A percentile compares a stretch with the other conserved stretches of the same genome.
Conservation (phyloP, 2,113 vertebrate genomes). For the Periophthalmodon schlosseri region DNA sequence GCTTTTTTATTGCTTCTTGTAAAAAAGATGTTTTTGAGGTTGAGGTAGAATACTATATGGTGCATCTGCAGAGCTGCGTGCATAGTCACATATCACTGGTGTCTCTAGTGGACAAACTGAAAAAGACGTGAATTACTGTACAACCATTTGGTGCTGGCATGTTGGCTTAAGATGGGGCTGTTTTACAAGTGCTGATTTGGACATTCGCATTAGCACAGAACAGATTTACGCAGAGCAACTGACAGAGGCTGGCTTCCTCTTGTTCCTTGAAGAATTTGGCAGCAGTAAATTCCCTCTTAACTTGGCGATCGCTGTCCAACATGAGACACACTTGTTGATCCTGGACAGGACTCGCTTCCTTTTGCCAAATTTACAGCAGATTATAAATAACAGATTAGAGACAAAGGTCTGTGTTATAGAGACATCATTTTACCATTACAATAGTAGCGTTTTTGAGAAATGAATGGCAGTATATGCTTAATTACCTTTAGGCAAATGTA, state of each 20-base stretch:
- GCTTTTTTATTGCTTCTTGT: constrained; percentile 22
- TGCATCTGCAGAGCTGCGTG: constrained; percentile 20
- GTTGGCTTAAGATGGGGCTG: constrained; percentile 18
- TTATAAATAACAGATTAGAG: constrained; percentile 35
- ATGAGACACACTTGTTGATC: constrained; percentile 72
- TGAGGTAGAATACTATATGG: constrained; percentile 1
- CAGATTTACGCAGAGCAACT: constrained; percentile 52
- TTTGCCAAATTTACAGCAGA: constrained; percentile 64
- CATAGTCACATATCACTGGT: neutral
- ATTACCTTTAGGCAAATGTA: too few species aligned
- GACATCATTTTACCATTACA: neutral
- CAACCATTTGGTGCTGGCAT: constrained; percentile 18
- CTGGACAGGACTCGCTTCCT: constrained; percentile 56
- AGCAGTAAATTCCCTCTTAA: constrained; percentile 51
- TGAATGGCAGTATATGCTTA: neutral
- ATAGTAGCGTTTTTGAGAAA: neutral
- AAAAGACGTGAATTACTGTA: constrained; percentile 2
- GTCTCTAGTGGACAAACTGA: neutral
- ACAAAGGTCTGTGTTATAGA: constrained; percentile 5
- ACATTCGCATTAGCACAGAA: constrained; percentile 60
- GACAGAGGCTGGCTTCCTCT: constrained; percentile 61
- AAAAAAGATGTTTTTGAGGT: constrained; percentile 25
- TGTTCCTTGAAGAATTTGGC: constrained; percentile 69
- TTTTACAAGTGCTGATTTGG: constrained; percentile 52
- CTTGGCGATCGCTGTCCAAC: constrained; percentile 63